These are phyloP conservation scores for Flabesymbios commensalis DNA, from an alignment of 2,888 invertebrate genomes.

Conservation along the genomic window DNA sequence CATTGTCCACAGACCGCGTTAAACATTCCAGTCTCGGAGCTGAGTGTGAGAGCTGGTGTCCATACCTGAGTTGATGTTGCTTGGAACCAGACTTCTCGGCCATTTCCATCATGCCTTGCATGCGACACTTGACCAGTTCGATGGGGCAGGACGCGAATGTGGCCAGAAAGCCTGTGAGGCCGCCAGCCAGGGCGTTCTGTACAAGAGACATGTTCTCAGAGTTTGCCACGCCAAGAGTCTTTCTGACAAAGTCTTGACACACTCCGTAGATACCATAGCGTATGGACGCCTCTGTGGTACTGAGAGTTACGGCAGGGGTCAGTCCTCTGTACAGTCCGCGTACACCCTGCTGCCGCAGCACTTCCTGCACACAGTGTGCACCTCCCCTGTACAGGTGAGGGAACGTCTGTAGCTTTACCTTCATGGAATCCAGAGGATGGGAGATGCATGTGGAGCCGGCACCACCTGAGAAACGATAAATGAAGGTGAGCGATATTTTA, in stretches of 20 bases:
- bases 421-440: conserved; percentile 13
- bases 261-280: conserved; percentile 13
- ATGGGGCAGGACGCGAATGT: conserved; percentile 15
- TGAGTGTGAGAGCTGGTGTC: no score
- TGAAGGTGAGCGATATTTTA: background rate
- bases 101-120: conserved; percentile 11
- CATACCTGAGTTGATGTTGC: no score
- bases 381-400: conserved; percentile 10
- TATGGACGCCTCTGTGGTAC: conserved; percentile 16
- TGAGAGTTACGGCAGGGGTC: conserved; percentile 11
- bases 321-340: conserved; percentile 10
- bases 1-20: no score
- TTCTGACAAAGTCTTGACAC: conserved; percentile 13
- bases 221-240: background rate
- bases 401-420: conserved; percentile 15
- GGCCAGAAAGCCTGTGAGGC: conserved; percentile 12
- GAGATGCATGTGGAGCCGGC: conserved; percentile 9
- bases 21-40: no score
- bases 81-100: no score
- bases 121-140: conserved; percentile 12
- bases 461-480: conserved; percentile 2
- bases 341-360: conserved; percentile 8
- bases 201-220: conserved; percentile 13
- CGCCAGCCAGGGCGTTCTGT: conserved; percentile 13
- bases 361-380: conserved; percentile 10